phyloP scores from a whole-genome alignment of 2,797 vertebrate genomes.

The Anas bahamensis region DNA sequence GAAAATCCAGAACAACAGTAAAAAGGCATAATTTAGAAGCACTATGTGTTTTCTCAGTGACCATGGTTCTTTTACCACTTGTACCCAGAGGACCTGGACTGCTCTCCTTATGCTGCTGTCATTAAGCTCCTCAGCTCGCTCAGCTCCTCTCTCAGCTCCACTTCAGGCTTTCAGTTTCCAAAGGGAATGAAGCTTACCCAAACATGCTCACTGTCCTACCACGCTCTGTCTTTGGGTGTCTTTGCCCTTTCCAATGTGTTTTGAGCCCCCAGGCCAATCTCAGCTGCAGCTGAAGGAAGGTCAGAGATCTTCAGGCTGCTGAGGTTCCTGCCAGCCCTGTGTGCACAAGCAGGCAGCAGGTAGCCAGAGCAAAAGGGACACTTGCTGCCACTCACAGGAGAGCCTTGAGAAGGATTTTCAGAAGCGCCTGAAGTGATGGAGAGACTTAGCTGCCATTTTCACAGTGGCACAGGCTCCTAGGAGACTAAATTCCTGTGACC shows the following conservation, averaged over 20 bases:
- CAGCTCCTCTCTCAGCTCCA: neutral
- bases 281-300: neutral
- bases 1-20: neutral
- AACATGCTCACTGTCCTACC: neutral
- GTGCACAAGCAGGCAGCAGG: neutral
- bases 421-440: neutral
- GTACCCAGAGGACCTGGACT: neutral
- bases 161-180: neutral
- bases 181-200: neutral
- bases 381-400: neutral
- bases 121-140: neutral
- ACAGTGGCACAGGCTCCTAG: slow-evolving; percentile 3
- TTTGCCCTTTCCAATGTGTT: neutral
- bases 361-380: neutral
- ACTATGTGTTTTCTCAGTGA: neutral
- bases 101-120: neutral
- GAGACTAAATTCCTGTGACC: slow-evolving; percentile 55
- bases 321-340: neutral
- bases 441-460: slow-evolving; percentile 24
- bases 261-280: neutral
- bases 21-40: neutral
- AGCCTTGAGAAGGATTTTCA: neutral
- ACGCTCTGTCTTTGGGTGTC: neutral
- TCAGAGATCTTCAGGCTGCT: neutral
- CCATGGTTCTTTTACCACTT: neutral